phyloP scores from a whole-genome alignment of 2,113 vertebrate species.

The Cololabis saira region DNA sequence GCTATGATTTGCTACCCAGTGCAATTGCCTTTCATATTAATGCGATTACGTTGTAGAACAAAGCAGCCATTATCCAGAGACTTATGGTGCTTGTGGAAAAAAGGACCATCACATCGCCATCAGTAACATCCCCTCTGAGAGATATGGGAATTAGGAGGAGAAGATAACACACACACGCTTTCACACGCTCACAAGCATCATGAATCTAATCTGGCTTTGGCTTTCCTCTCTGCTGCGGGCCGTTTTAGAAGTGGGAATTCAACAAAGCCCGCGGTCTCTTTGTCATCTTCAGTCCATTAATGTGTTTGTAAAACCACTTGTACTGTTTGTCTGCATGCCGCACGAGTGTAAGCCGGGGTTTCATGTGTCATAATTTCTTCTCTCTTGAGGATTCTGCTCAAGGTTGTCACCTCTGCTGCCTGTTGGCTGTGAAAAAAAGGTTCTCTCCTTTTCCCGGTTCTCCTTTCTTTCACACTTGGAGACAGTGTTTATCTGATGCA shows the following conservation, averaged over 20 bases:
- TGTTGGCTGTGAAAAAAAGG: slow-evolving; percentile 21
- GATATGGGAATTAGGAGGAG: slow-evolving; percentile 67
- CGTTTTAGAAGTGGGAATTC: slow-evolving; percentile 30
- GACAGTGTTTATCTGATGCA: slow-evolving; percentile 13
- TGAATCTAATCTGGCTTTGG: slow-evolving; percentile 37
- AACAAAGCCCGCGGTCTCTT: slow-evolving; percentile 47
- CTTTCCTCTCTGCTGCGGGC: slow-evolving; percentile 26
- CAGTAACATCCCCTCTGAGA: slow-evolving; percentile 70
- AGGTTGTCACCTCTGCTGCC: neutral
- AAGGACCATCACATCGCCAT: slow-evolving; percentile 61
- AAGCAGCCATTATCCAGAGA: slow-evolving; percentile 73
- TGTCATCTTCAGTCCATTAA: slow-evolving; percentile 68
- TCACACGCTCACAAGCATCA: slow-evolving; percentile 35
- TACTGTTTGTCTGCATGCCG: slow-evolving; percentile 57
- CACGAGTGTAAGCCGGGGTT: slow-evolving; percentile 59
- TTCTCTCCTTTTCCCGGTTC: neutral
- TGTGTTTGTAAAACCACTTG: slow-evolving; percentile 62
- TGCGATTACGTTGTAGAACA: slow-evolving; percentile 75
- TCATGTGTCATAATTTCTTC: slow-evolving; percentile 53
- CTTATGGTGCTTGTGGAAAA: slow-evolving; percentile 67
- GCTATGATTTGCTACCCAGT: slow-evolving; percentile 78
- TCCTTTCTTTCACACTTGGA: slow-evolving; percentile 8
- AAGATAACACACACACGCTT: slow-evolving; percentile 51
- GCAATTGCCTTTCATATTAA: slow-evolving; percentile 79
- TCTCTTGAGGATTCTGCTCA: slow-evolving; percentile 42